Evolutionary conservation across 2,113 vertebrate genomes (phyloP).

Genomic region (Sakesphorus luctuosus): DNA sequence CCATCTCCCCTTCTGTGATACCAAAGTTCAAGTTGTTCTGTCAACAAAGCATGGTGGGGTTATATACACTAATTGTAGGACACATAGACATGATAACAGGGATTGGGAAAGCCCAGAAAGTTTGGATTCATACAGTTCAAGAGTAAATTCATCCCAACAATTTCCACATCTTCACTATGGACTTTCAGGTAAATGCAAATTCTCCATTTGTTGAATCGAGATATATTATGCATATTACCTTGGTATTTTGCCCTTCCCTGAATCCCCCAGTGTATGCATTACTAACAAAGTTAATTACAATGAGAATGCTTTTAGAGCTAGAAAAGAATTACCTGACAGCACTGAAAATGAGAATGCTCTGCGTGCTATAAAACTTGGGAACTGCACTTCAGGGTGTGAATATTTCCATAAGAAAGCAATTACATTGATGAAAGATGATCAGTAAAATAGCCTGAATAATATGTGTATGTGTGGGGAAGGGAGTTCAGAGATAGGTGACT

Average conservation of each 20-base stretch:
- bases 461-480: neutral
- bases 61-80: neutral
- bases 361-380: constrained; percentile 5
- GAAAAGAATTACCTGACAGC: neutral
- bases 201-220: neutral
- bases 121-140: neutral
- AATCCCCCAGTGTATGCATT: neutral
- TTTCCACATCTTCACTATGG: neutral
- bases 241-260: neutral
- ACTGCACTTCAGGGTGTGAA: neutral
- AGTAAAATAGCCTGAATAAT: neutral
- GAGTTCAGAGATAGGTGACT: neutral
- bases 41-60: neutral
- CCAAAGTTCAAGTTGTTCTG: neutral
- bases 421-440: neutral
- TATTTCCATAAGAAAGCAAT: constrained; percentile 20
- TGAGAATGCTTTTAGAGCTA: neutral
- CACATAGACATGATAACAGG: neutral
- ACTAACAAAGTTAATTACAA: neutral
- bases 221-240: neutral
- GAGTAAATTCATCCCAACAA: neutral
- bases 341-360: neutral
- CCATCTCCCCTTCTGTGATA: neutral
- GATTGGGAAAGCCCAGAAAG: neutral
- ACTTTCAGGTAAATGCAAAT: neutral